phyloP scores from a whole-genome alignment of 2,888 invertebrate species.

The Drosophila nr. medialis region DNA sequence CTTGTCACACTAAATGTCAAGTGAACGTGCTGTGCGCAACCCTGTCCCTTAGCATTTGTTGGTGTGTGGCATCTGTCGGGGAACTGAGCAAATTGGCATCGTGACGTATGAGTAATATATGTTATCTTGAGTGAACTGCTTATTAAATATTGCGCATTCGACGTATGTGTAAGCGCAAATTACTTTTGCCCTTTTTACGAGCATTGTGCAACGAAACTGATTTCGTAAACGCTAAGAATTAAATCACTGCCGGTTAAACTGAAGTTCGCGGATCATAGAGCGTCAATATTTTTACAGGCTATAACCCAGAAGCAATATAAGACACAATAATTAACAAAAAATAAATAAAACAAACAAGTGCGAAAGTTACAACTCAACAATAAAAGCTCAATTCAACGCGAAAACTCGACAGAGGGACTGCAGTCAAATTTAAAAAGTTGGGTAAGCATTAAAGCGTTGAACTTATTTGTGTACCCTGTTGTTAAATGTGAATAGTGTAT shows the following conservation, averaged over 20 bases:
- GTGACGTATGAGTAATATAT: constrained; percentile 73
- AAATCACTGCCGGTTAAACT: constrained; percentile 12
- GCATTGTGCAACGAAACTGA: constrained; percentile 50
- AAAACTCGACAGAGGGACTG: constrained; percentile 15
- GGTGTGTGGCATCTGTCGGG: constrained; percentile 34
- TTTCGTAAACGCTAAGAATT: constrained; percentile 29
- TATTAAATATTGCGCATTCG: constrained; percentile 75
- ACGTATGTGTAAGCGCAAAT: constrained; percentile 58
- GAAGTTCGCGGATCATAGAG: constrained; percentile 1
- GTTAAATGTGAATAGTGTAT: too few species aligned
- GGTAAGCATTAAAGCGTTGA: constrained; percentile 42
- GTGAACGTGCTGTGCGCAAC: constrained; percentile 66
- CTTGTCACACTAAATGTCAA: constrained; percentile 76
- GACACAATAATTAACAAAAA: constrained; percentile 58
- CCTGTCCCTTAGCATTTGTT: constrained; percentile 16
- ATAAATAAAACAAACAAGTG: constrained; percentile 28
- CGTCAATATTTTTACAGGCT: constrained; percentile 15
- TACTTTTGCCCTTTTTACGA: constrained; percentile 48
- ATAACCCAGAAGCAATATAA: constrained; percentile 58
- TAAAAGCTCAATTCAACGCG: constrained; percentile 19
- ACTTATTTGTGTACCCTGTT: neutral
- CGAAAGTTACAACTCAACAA: constrained; percentile 12
- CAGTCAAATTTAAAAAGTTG: constrained; percentile 12
- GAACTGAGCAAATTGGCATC: constrained; percentile 52
- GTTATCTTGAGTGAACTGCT: constrained; percentile 62